A percentile compares a stretch with the other conserved stretches of the same genome.
Conservation (phyloP, 35 echinoderm and acorn worm species). For the Diadema setosum region DNA sequence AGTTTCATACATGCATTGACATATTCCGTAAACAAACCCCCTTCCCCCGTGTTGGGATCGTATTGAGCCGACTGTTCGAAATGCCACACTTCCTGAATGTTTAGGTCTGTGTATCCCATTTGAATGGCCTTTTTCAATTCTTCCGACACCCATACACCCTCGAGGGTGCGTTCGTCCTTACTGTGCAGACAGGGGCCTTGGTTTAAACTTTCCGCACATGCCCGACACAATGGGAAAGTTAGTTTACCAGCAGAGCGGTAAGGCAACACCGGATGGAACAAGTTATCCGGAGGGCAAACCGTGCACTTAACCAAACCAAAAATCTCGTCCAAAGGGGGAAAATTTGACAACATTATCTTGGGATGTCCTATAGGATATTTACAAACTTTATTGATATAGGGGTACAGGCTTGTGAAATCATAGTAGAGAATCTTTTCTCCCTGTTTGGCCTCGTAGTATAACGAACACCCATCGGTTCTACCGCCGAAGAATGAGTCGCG, state of each 20-base stretch:
- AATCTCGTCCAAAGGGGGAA: neutral
- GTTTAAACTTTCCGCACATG: too few relatives aligned
- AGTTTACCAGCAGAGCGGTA: neutral
- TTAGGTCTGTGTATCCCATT: conserved; percentile 19
- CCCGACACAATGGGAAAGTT: too few relatives aligned
- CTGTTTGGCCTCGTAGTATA: neutral
- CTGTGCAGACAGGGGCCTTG: neutral
- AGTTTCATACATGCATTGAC: neutral
- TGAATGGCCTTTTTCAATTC: conserved; percentile 49
- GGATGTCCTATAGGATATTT: neutral
- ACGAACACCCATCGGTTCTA: neutral
- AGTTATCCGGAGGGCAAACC: too few relatives aligned
- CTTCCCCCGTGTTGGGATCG: neutral
- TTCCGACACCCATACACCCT: conserved; percentile 43
- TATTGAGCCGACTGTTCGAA: conserved; percentile 46
- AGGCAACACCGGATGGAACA: too few relatives aligned
- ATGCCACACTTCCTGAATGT: conserved; percentile 70
- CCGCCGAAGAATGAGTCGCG: neutral
- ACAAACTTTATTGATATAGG: too few relatives aligned
- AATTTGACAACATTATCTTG: neutral
- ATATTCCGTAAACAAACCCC: neutral
- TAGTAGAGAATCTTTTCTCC: too few relatives aligned
- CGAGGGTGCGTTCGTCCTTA: neutral
- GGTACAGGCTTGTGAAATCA: too few relatives aligned
- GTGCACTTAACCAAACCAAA: neutral